phyloP scores from a whole-genome alignment of 2,113 vertebrate genomes.

The Sceloporus tristichus region DNA sequence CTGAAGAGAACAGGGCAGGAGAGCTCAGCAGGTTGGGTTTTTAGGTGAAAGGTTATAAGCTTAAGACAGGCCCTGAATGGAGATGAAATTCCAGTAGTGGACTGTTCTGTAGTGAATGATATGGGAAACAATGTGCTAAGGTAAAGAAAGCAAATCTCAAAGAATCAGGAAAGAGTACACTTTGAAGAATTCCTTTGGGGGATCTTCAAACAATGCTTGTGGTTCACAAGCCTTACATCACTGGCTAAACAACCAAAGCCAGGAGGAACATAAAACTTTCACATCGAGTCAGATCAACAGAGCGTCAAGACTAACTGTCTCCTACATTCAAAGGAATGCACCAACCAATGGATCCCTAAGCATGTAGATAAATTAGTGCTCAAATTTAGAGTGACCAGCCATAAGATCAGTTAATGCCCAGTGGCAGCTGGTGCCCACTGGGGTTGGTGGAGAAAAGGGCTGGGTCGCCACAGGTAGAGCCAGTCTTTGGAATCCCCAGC shows the following conservation, averaged over 20 bases:
- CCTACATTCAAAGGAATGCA: conserved; percentile 4
- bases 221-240: not conserved
- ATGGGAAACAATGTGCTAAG: not conserved
- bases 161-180: rapidly evolving
- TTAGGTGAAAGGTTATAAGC: conserved; percentile 27
- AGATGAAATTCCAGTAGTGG: not conserved
- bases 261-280: not conserved
- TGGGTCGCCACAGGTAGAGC: too few relatives aligned
- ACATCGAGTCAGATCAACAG: not conserved
- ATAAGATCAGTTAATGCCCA: not conserved
- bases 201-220: not conserved
- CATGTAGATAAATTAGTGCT: not conserved
- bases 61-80: not conserved
- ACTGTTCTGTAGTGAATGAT: not conserved
- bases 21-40: not conserved
- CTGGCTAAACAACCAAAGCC: not conserved
- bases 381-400: not conserved
- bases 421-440: not conserved
- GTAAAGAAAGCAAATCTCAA: not conserved
- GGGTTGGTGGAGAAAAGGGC: not conserved
- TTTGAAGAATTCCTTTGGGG: not conserved
- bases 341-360: not conserved
- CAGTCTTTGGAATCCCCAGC: not conserved
- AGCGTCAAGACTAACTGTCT: not conserved
- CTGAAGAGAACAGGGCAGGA: not conserved